Percentiles rank a stretch among this genome's conserved stretches.
phyloP scores from a whole-genome alignment of 2,113 vertebrate genomes.

The Petromus typicus region DNA sequence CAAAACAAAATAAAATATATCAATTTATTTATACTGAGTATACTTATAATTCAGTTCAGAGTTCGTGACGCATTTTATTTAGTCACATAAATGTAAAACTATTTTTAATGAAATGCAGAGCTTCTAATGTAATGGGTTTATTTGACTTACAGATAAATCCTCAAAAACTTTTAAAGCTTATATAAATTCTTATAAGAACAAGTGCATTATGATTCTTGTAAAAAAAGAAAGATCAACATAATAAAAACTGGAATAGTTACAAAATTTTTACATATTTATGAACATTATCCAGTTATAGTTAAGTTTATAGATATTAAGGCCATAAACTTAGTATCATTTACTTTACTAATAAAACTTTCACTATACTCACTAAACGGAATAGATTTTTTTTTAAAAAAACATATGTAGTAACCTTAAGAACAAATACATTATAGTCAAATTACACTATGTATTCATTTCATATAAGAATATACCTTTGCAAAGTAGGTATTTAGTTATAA shows the following conservation, averaged over 20 bases:
- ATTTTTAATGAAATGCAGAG: conserved; percentile 84
- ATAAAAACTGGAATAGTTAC: neutral
- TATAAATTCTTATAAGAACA: conserved; percentile 81
- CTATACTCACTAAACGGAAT: neutral
- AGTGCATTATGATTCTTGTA: conserved; percentile 75
- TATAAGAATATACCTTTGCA: neutral
- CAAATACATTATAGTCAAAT: neutral
- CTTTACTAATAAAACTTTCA: neutral
- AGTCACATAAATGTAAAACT: conserved; percentile 79
- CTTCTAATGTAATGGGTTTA: conserved; percentile 79
- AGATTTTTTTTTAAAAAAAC: neutral
- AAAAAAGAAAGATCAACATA: conserved; percentile 72
- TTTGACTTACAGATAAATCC: conserved; percentile 82
- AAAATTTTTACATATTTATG: neutral
- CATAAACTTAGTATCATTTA: neutral
- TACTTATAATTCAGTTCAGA: conserved; percentile 69
- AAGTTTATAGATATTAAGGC: neutral
- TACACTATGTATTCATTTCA: neutral
- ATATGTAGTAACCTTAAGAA: neutral
- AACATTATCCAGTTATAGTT: neutral
- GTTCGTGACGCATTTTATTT: conserved; percentile 55
- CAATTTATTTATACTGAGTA: conserved; percentile 72
- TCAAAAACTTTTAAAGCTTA: conserved; percentile 85
- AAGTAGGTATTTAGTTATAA: neutral
- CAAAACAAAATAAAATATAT: conserved; percentile 62